Evolutionary conservation across 2,113 vertebrate species (phyloP).

Genomic region (Spea bombifrons): DNA sequence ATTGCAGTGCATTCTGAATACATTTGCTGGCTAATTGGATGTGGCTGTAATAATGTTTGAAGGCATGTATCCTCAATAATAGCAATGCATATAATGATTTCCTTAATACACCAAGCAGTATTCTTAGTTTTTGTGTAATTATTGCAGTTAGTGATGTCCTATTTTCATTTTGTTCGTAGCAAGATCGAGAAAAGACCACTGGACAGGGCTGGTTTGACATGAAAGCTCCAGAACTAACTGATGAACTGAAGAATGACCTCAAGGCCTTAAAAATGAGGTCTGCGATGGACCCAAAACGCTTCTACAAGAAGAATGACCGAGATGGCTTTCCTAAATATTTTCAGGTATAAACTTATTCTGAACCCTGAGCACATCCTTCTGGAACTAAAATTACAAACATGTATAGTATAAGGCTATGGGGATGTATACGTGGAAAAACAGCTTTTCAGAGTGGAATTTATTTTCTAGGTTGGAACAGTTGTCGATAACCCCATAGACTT

Average conservation of each 20-base stretch:
- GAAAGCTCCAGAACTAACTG: slow-evolving; percentile 90
- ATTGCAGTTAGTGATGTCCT: no score
- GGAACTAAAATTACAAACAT: no score
- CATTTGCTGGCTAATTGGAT: no score
- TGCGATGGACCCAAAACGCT: slow-evolving; percentile 86
- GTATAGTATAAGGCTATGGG: no score
- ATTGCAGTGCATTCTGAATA: no score
- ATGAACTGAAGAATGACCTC: slow-evolving; percentile 86
- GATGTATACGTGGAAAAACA: no score
- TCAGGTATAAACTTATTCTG: slow-evolving; percentile 68
- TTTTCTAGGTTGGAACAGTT: slow-evolving; percentile 81
- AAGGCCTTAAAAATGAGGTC: slow-evolving; percentile 87
- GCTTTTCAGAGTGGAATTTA: not conserved
- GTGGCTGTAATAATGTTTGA: no score
- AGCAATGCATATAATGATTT: no score
- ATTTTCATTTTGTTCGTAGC: slow-evolving; percentile 61
- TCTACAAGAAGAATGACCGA: slow-evolving; percentile 97
- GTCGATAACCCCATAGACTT: slow-evolving; percentile 88
- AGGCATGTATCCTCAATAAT: no score
- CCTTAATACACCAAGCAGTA: no score
- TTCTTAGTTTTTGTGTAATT: no score
- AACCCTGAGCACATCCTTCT: no score
- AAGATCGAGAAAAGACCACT: slow-evolving; percentile 79
- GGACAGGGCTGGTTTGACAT: slow-evolving; percentile 93
- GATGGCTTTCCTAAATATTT: slow-evolving; percentile 93